These are phyloP conservation scores for Bolinopsis microptera DNA, from an alignment of 37 sponge, comb jelly and placozoan species.

Conservation along the genomic window DNA sequence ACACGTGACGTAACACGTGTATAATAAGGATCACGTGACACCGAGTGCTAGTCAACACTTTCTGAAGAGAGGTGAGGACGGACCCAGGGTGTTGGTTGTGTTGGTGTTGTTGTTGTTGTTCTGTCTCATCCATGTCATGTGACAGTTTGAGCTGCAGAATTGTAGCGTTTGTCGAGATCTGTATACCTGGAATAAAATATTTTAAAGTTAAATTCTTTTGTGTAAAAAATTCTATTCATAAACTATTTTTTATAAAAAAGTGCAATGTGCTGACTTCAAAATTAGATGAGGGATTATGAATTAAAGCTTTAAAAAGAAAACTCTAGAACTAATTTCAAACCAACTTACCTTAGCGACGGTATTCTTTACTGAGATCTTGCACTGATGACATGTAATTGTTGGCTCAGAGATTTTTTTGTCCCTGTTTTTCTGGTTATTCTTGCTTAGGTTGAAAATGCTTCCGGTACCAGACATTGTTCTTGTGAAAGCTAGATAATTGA, in stretches of 20 bases:
- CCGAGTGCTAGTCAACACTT: background rate
- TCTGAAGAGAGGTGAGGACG: background rate
- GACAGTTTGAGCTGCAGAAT: constrained; percentile 22
- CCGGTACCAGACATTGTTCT: constrained; percentile 29
- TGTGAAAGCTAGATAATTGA: background rate
- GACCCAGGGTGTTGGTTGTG: background rate
- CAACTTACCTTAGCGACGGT: constrained; percentile 21
- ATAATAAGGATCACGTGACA: constrained; percentile 11
- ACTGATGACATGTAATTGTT: constrained; percentile 16
- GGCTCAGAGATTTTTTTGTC: background rate
- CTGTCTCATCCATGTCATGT: constrained; percentile 38
- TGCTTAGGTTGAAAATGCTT: constrained; percentile 15
- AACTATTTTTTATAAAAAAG: too few species aligned
- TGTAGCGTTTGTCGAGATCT: constrained; percentile 14
- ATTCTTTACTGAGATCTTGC: background rate
- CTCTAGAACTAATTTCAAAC: too few species aligned
- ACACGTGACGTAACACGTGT: background rate
- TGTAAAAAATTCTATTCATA: too few species aligned
- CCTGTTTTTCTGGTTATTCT: constrained; percentile 4
- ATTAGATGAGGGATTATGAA: too few species aligned
- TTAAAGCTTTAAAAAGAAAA: too few species aligned
- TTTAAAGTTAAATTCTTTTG: too few species aligned
- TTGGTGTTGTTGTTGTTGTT: background rate
- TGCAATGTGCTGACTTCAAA: too few species aligned
- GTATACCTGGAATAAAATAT: background rate